These are phyloP conservation scores for Calliopsis andreniformis DNA, from an alignment of 1,140 invertebrate genomes.

Conservation along the genomic window DNA sequence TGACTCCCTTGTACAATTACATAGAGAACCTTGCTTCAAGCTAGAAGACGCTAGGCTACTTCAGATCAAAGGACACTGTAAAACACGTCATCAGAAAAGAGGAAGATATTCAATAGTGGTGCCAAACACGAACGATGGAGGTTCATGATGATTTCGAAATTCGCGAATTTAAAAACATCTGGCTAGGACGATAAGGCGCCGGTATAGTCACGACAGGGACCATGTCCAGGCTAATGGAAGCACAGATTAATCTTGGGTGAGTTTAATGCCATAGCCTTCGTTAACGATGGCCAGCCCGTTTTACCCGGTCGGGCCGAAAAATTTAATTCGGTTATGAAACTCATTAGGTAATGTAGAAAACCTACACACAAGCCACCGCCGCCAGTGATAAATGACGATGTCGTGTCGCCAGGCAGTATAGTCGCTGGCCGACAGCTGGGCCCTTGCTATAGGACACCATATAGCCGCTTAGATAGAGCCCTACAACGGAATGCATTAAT, in stretches of 20 bases:
- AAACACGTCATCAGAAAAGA: too few relatives aligned
- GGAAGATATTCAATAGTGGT: too few relatives aligned
- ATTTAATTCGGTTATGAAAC: slow-evolving; percentile 77
- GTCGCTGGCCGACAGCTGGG: slow-evolving; percentile 72
- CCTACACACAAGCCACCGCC: slow-evolving; percentile 63
- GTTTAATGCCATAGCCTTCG: slow-evolving; percentile 64
- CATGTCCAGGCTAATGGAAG: slow-evolving; percentile 62
- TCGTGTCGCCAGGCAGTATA: slow-evolving; percentile 74
- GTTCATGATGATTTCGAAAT: background rate
- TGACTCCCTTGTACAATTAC: too few relatives aligned
- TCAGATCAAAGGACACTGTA: too few relatives aligned
- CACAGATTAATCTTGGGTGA: slow-evolving; percentile 71
- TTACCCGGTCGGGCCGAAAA: slow-evolving; percentile 62
- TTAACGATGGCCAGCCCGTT: slow-evolving; percentile 60
- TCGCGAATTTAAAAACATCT: slow-evolving; percentile 20
- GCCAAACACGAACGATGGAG: too few relatives aligned
- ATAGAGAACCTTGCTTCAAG: too few relatives aligned
- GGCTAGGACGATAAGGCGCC: background rate
- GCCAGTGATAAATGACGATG: slow-evolving; percentile 74
- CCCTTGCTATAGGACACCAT: slow-evolving; percentile 63
- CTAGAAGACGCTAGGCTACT: too few relatives aligned
- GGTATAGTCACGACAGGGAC: slow-evolving; percentile 43
- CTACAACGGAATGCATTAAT: slow-evolving; percentile 75
- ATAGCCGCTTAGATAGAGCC: slow-evolving; percentile 61
- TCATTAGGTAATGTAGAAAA: slow-evolving; percentile 77